These are phyloP conservation scores for Micromussa lordhowensis DNA, from an alignment of 92 coral and sea anemone genomes.

Conservation along the genomic window DNA sequence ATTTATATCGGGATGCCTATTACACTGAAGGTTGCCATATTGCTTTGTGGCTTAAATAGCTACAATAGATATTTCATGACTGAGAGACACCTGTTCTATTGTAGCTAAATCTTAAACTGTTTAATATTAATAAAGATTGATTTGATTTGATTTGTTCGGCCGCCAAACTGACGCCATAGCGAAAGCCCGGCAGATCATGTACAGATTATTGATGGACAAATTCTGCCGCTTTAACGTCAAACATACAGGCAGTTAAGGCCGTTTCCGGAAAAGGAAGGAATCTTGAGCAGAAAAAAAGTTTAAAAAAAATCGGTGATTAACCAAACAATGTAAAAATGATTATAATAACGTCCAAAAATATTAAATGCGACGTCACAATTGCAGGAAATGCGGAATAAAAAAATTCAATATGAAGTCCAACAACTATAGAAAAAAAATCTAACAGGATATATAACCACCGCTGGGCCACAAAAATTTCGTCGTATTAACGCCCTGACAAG, in stretches of 20 bases:
- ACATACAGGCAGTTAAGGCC: neutral
- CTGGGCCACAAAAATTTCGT: neutral
- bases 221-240: neutral
- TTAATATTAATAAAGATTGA: too few species aligned
- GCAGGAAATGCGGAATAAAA: neutral
- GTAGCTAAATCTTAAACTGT: too few species aligned
- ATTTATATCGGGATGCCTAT: neutral
- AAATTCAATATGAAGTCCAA: neutral
- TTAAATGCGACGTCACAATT: neutral
- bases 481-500: too few species aligned
- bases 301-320: neutral
- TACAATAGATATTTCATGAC: neutral
- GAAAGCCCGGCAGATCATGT: neutral
- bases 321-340: neutral
- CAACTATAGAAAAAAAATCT: neutral
- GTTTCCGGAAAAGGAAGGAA: neutral
- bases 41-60: slow-evolving; percentile 5
- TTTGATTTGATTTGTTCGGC: too few species aligned
- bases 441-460: neutral
- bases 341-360: neutral
- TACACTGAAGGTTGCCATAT: slow-evolving; percentile 14
- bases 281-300: too few species aligned
- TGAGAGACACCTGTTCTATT: too few species aligned
- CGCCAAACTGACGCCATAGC: slow-evolving; percentile 9
- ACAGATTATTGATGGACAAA: neutral